Evolutionary conservation across 1,140 invertebrate species (phyloP), one percentile per base, ranked within the genome.

Genomic region (Panagrolaimus sp.): DNA sequence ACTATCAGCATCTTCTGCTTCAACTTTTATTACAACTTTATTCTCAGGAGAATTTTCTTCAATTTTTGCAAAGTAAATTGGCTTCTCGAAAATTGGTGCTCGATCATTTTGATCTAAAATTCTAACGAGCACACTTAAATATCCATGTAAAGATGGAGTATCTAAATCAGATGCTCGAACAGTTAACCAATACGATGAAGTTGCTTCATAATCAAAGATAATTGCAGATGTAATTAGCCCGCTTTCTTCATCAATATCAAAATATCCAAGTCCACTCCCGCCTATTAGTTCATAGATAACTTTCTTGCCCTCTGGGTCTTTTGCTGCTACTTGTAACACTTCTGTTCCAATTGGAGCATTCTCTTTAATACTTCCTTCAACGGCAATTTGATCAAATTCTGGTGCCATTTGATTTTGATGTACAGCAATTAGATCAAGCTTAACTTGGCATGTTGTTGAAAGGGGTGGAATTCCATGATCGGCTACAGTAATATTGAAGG

Each of bases 61-160:
- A 44, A 97, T 88, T 14, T 86, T 87, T 1, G 90, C 89, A 81
- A 90, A 89, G 85, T 96, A 96, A 47, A 92, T 89, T 1, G 93
- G 90, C 66, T 89, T 87, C 65, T 88, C 87, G 42, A 92, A 92
- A 83, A 93, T 85, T 20, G 94, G 93, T 23, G 89, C 89, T 85
- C 95, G 92, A 85, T 98, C 93, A 85, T 97, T 97, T 78, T 90
- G 90, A 84, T 97, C 92, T 51, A 89, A 84, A 61, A 97, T 89
- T 79, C 90, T 87, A 43, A 96, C 88, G 84, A 90, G 94, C n/a
- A 96, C 89, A 67, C 85, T 83, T 48, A 82, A 74, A 38, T 80
- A 72, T 44, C 85, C 1, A 92, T 91, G 23, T 92, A 91, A 11
- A 20, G 51, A 27, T 11, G 45, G 53, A 11, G 93, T 88, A 0